Conservation (phyloP, 2,797 vertebrate genomes). For the Choloepus didactylus region DNA sequence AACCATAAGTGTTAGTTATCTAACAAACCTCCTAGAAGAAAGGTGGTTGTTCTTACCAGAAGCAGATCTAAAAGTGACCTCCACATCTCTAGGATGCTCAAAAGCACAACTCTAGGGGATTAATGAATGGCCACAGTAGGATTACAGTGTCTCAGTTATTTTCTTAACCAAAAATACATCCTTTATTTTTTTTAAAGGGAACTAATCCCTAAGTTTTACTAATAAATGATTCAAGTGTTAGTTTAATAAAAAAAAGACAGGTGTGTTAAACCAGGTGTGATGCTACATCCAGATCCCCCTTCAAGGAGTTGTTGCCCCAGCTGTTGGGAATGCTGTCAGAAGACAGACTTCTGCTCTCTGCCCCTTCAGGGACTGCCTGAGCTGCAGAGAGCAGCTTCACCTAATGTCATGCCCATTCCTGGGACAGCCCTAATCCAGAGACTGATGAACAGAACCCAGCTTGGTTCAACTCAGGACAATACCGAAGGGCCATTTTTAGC, state of each 20-base stretch:
- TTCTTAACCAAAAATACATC: conserved; percentile 17
- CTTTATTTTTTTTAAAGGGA: background rate
- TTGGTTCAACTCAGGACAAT: background rate
- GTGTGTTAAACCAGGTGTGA: background rate
- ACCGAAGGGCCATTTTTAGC: background rate
- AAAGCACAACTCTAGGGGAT: background rate
- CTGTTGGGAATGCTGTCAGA: background rate
- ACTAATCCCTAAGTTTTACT: background rate
- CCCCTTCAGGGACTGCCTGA: background rate
- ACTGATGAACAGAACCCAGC: background rate
- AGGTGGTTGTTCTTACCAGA: background rate
- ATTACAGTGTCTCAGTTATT: background rate
- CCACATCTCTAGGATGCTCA: background rate
- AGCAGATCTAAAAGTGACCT: background rate
- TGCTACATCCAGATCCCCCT: background rate
- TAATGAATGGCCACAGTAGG: background rate
- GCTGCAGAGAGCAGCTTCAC: background rate
- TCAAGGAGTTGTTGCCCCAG: background rate
- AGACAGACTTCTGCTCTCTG: background rate
- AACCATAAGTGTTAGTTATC: background rate
- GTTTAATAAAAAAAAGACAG: background rate
- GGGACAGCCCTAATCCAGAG: background rate
- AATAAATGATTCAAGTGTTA: conserved; percentile 11
- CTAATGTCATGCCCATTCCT: background rate
- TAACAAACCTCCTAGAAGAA: conserved; percentile 48